Base-by-base conservation (phyloP, 2,113 vertebrate species). In the Edolisoma coerulescens region DNA sequence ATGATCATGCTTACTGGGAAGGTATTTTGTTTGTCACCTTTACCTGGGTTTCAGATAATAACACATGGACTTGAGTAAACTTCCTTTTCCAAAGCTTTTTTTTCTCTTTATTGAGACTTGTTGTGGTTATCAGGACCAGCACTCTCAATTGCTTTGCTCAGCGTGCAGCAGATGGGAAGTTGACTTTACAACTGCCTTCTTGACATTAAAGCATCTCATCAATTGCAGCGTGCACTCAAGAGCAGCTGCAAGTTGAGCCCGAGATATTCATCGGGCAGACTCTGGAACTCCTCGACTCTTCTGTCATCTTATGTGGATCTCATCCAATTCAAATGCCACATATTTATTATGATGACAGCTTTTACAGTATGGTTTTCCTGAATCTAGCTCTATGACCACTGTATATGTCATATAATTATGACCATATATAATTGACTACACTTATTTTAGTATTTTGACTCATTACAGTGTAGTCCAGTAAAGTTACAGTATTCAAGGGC, bases 201-300 rank as follows among this genome's bases (percentile, higher is more conserved):
- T 44, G 57, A 35, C 49, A 30, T 50, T 19, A 80, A 59, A 68
- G 6, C 7, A 13, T 68, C 49, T 67, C 39, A 26, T 35, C 39
- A 70, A 2, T 21, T 37, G 44, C 67, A 50, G 26, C 0, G 1
- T 1, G 6, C 6, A 16, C 47, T 61, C 13, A 8, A n/a, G 30
- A 75, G 61, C 45, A 60, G 75, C 60, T 85, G 44, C 8, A 32
- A 11, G 44, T 63, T 3, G 22, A 74, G 41, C 70, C 45, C 2
- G 3, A 23, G 37, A 20, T 71, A 45, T 59, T 41, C 57, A 87
- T 71, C 71, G 59, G 39, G 22, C 30, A 78, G 50, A 3, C 5
- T 45, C 28, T 78, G 45, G 10, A 81, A 32, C 18, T 35, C 49
- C 21, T 32, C 4, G 1, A 3, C 26, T 60, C 17, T 84, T 63